Evolutionary conservation across 2,113 vertebrate species (phyloP), one percentile per base, ranked within the genome.

Genomic region (Salvelinus alpinus): DNA sequence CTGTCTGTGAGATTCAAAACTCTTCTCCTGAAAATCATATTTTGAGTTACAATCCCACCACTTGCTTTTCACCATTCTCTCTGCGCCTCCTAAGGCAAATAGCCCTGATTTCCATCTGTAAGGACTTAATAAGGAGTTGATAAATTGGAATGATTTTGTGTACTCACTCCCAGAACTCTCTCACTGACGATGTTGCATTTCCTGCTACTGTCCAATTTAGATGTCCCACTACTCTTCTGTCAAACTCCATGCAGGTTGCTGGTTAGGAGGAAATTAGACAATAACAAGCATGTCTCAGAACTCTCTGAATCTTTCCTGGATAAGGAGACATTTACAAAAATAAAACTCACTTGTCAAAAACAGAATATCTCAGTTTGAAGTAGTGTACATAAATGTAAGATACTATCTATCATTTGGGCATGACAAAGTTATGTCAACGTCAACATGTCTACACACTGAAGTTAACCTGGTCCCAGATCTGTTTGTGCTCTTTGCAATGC

Each of bases 131-230:
- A 24, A 24, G 29, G 25, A n/a, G 5, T 64, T 24, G n/a, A 73
- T 44, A 12, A 44, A 65, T 48, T 64, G 0, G 20, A 68, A 0
- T 0, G 38, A 70, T 34, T 20, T 73, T 14, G 29, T 72, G 22
- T 62, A 99, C 98, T 73, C 91, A 99, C 97, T 99, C 97, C 97
- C 97, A 99, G 91, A 99, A 99, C 79, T 99, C 98, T 79, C 90
- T 94, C 79, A 96, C 93, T 16, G 97, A 93, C 0, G 97, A 98
- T 1, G 96, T 96, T 82, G 92, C 79, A 5, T 98, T 98, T 6
- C 73, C 82, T 4, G 84, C 22, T 0, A 80, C 4, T 29, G 87
- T 95, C 64, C n/a, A 82, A 59, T 94, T 93, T 34, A 81, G 67
- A 69, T 70, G 27, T 81, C 75, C 72, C 34, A 74, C 72, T 38